Conservation (phyloP, 2,113 vertebrate genomes). For the Amblyornis subalaris region DNA sequence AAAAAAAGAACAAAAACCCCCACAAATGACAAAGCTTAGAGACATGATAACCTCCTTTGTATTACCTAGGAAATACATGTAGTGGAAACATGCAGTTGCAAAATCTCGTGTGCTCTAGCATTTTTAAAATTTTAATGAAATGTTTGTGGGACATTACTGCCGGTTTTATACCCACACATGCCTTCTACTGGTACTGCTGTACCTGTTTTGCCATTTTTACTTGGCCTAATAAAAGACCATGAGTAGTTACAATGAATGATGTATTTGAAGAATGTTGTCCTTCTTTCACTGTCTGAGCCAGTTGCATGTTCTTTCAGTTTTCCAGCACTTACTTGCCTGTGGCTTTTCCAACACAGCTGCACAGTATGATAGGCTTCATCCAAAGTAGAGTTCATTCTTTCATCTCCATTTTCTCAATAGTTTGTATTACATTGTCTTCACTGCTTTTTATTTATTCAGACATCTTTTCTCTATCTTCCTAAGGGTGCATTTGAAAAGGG, state of each 20-base stretch:
- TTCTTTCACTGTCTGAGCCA: background rate
- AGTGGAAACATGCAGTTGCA: background rate
- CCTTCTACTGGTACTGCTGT: background rate
- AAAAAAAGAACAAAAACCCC: background rate
- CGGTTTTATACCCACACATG: background rate
- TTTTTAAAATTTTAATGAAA: background rate
- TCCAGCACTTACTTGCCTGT: background rate
- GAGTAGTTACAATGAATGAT: background rate
- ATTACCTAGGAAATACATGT: background rate
- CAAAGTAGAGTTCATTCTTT: background rate
- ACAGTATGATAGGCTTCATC: background rate
- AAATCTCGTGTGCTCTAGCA: background rate
- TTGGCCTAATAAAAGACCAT: background rate
- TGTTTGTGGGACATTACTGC: background rate
- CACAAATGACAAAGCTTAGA: background rate
- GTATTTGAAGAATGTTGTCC: background rate
- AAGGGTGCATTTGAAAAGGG: background rate
- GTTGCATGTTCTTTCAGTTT: background rate
- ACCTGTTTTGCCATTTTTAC: background rate
- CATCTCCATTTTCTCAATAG: background rate
- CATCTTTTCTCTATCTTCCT: background rate
- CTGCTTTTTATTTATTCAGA: background rate
- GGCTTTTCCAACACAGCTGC: background rate
- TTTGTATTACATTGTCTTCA: background rate
- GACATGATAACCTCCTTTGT: background rate